These are phyloP conservation scores for Ostrea edulis DNA, from an alignment of 1,140 invertebrate species.

Conservation along the genomic window DNA sequence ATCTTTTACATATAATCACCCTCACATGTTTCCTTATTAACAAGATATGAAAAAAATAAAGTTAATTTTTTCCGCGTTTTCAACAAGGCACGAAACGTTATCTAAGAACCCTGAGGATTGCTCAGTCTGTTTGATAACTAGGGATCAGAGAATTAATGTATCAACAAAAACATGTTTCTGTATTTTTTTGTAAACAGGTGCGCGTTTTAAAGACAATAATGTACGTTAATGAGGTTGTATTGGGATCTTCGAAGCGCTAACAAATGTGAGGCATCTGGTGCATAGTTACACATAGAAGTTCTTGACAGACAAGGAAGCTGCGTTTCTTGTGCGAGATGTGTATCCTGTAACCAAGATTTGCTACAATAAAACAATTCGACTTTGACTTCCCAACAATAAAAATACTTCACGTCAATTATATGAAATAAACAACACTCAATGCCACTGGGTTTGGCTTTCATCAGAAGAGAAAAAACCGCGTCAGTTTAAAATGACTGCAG, in stretches of 20 bases:
- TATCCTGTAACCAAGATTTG: no score
- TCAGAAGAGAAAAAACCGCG: no score
- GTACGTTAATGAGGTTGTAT: constrained; percentile 22
- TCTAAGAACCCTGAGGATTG: neutral
- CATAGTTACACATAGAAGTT: neutral
- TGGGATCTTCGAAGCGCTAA: neutral
- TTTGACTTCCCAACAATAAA: no score
- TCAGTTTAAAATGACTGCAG: no score
- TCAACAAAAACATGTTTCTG: constrained; percentile 1
- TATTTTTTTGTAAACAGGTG: constrained; percentile 27
- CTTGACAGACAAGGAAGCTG: neutral
- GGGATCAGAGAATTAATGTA: neutral
- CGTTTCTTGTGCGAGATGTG: no score
- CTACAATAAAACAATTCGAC: no score
- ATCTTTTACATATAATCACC: neutral
- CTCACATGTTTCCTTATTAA: neutral
- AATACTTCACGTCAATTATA: no score
- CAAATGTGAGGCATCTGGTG: neutral
- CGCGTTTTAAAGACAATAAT: constrained; percentile 5
- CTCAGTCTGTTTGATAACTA: neutral
- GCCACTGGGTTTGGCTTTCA: no score
- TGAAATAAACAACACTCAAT: no score
- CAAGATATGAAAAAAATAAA: neutral
- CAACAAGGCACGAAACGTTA: neutral
- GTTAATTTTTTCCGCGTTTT: constrained; percentile 3